Evolutionary conservation across 1,140 invertebrate species (phyloP).

Genomic region (Heliconius hewitsoni): DNA sequence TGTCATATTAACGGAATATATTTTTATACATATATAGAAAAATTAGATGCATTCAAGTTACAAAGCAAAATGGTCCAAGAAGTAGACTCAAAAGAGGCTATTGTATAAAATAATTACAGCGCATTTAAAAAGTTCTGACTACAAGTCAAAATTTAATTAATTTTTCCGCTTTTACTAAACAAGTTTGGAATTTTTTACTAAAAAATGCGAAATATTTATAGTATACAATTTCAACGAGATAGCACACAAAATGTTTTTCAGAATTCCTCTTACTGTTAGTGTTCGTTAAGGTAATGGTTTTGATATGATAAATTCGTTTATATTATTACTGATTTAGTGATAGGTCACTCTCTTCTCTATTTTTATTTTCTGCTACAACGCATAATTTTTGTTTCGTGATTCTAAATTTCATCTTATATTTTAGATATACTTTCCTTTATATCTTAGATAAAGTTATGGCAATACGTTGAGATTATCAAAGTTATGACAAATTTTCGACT

Average conservation of each 20-base stretch:
- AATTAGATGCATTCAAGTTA: not conserved
- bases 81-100: not conserved
- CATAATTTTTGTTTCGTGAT: no score
- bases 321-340: no score
- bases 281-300: not conserved
- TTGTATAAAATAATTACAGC: conserved; percentile 2
- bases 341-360: no score
- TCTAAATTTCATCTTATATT: no score
- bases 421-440: no score
- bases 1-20: no score
- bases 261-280: not conserved
- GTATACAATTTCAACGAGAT: not conserved
- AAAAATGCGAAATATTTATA: not conserved
- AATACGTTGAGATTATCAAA: no score
- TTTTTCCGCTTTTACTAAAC: not conserved
- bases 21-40: no score
- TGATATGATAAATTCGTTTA: not conserved
- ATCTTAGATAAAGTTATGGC: no score
- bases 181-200: not conserved
- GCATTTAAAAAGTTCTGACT: not conserved
- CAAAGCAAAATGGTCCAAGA: not conserved
- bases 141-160: not conserved
- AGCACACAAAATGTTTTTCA: not conserved
- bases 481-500: no score
- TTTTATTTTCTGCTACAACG: no score